Evolutionary conservation across 92 coral and sea anemone species (phyloP).

Genomic region (Zoanthus gigantus): DNA sequence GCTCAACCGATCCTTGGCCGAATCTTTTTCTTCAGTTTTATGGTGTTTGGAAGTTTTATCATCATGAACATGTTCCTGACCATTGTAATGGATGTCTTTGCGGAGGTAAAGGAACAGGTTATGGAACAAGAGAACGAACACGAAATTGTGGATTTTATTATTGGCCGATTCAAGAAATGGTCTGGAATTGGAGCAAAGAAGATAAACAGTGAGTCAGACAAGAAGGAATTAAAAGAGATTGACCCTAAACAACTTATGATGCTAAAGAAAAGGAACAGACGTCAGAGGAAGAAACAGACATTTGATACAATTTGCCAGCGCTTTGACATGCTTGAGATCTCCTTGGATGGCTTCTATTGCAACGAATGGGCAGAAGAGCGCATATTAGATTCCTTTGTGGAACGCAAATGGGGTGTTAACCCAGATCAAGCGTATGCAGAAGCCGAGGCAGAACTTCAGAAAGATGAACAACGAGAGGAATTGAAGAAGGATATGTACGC

Average conservation of each 20-base stretch:
- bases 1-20: constrained; percentile 87
- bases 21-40: constrained; percentile 83
- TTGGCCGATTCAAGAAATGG: constrained; percentile 78
- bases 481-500: constrained; percentile 84
- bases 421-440: constrained; percentile 74
- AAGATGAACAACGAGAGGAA: constrained; percentile 75
- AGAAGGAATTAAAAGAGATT: constrained; percentile 65
- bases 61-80: constrained; percentile 93
- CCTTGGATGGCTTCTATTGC: constrained; percentile 77
- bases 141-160: constrained; percentile 88
- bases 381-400: constrained; percentile 82
- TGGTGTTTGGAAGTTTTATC: constrained; percentile 92
- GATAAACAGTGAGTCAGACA: constrained; percentile 56
- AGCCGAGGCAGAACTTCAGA: constrained; percentile 73
- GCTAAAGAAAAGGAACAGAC: constrained; percentile 58
- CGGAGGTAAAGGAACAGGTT: constrained; percentile 77
- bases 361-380: constrained; percentile 94
- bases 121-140: constrained; percentile 77
- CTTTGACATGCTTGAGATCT: constrained; percentile 78
- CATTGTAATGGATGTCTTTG: constrained; percentile 87
- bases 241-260: constrained; percentile 63
- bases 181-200: constrained; percentile 85
- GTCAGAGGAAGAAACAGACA: constrained; percentile 51
- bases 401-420: constrained; percentile 84
- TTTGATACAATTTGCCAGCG: constrained; percentile 70